Percentiles rank a stretch among this genome's conserved stretches.
These are phyloP conservation scores for Hyposoter dolosus DNA, from an alignment of 2,888 invertebrate genomes.

Conservation along the genomic window DNA sequence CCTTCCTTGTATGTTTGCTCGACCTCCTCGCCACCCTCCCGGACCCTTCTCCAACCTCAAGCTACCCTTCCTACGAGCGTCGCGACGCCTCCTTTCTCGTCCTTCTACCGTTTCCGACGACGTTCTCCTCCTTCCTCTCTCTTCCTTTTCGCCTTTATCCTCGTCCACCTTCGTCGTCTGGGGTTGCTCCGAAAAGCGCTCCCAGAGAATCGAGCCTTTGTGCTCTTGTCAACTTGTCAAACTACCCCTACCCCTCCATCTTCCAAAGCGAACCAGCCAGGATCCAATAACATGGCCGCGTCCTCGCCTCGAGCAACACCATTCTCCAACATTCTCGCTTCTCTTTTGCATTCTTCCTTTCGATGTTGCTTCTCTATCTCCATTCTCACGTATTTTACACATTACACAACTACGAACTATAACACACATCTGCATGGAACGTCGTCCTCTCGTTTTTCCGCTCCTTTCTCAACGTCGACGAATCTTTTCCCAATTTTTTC, in stretches of 20 bases:
- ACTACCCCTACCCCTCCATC: conserved; percentile 81
- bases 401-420: neutral
- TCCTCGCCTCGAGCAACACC: conserved; percentile 60
- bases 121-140: conserved; percentile 59
- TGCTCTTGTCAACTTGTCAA: conserved; percentile 85
- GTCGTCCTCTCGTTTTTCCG: conserved; percentile 38
- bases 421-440: neutral
- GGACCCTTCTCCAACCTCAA: conserved; percentile 46
- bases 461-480: conserved; percentile 19
- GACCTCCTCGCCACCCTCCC: conserved; percentile 64
- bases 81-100: conserved; percentile 86
- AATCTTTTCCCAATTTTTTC: conserved; percentile 29
- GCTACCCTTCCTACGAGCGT: conserved; percentile 84
- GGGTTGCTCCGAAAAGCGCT: conserved; percentile 42
- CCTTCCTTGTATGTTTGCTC: conserved; percentile 70
- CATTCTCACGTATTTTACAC: conserved; percentile 50
- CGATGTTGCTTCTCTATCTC: conserved; percentile 66
- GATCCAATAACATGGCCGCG: conserved; percentile 80
- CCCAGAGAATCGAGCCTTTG: conserved; percentile 83
- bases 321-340: conserved; percentile 58
- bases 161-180: conserved; percentile 72
- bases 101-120: conserved; percentile 55
- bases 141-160: conserved; percentile 68
- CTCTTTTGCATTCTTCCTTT: conserved; percentile 52
- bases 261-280: conserved; percentile 58